These are phyloP conservation scores for Nyleta sp. DNA, from an alignment of 2,888 invertebrate species.

Conservation along the genomic window DNA sequence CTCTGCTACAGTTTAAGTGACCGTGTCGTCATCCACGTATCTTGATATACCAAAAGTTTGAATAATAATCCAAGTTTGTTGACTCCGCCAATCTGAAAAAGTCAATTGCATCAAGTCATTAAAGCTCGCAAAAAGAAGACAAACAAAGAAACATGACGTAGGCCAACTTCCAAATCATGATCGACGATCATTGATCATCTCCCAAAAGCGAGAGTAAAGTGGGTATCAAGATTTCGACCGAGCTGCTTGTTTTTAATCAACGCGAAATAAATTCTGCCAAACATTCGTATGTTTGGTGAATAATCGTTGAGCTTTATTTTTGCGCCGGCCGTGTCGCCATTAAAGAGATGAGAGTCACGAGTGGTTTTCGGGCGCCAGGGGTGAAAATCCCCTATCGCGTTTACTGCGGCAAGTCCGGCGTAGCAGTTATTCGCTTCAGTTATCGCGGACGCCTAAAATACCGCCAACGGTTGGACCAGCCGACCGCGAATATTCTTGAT, in stretches of 20 bases:
- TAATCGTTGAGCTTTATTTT: constrained; percentile 65
- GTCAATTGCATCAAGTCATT: too few relatives aligned
- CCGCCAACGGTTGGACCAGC: constrained; percentile 68
- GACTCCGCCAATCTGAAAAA: too few relatives aligned
- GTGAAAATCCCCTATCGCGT: constrained; percentile 60
- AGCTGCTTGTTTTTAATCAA: constrained; percentile 59
- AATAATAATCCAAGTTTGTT: too few relatives aligned
- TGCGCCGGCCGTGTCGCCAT: constrained; percentile 63
- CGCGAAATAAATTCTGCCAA: constrained; percentile 62
- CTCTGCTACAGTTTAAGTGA: too few relatives aligned
- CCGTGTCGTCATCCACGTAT: too few relatives aligned
- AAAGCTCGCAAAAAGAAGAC: too few relatives aligned
- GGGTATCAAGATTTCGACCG: constrained; percentile 37
- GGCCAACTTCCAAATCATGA: not conserved
- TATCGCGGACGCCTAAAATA: constrained; percentile 69
- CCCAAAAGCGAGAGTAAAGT: not conserved
- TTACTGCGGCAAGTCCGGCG: constrained; percentile 58
- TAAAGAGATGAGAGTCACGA: constrained; percentile 69
- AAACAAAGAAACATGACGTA: too few relatives aligned
- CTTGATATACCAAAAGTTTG: too few relatives aligned
- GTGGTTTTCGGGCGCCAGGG: constrained; percentile 61
- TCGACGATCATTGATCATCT: not conserved
- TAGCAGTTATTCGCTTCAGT: constrained; percentile 64
- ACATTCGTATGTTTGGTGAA: constrained; percentile 60
- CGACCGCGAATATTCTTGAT: constrained; percentile 82